Conservation (phyloP, 2,888 invertebrate species). For the Drosophila siamana region DNA sequence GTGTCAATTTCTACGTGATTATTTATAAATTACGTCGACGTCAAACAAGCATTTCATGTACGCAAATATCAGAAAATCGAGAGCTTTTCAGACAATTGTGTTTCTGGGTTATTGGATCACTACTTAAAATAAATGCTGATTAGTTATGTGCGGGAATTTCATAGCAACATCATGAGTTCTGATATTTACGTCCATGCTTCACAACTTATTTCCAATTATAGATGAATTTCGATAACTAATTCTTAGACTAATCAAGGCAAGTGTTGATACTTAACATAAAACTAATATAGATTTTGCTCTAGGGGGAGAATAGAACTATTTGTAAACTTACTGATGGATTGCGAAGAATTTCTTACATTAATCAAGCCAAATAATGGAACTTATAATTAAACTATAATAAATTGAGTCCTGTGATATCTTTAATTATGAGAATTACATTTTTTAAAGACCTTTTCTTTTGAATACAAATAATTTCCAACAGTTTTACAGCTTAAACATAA, state of each 20-base stretch:
- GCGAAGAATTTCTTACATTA: not conserved
- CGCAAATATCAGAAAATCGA: not conserved
- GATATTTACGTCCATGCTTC: not conserved
- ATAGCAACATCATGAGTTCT: not conserved
- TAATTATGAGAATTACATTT: too few species aligned
- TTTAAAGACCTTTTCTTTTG: not conserved
- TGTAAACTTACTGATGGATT: too few species aligned
- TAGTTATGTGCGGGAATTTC: not conserved
- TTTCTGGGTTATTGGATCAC: not conserved
- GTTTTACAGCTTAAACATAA: not conserved
- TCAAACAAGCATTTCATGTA: not conserved
- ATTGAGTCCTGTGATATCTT: not conserved
- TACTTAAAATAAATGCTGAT: not conserved
- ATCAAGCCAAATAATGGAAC: not conserved
- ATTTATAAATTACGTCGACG: not conserved
- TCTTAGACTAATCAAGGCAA: not conserved
- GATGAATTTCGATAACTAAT: not conserved
- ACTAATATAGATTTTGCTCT: too few species aligned
- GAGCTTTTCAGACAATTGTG: not conserved
- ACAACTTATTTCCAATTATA: constrained; percentile 3
- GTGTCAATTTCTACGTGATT: constrained; percentile 9
- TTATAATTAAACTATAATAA: not conserved
- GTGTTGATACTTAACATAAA: not conserved
- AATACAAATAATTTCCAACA: not conserved
- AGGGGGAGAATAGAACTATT: too few species aligned